A percentile compares a stretch with the other conserved stretches of the same genome.
Conservation (phyloP, 2,113 vertebrate genomes). For the Burhinus bistriatus region DNA sequence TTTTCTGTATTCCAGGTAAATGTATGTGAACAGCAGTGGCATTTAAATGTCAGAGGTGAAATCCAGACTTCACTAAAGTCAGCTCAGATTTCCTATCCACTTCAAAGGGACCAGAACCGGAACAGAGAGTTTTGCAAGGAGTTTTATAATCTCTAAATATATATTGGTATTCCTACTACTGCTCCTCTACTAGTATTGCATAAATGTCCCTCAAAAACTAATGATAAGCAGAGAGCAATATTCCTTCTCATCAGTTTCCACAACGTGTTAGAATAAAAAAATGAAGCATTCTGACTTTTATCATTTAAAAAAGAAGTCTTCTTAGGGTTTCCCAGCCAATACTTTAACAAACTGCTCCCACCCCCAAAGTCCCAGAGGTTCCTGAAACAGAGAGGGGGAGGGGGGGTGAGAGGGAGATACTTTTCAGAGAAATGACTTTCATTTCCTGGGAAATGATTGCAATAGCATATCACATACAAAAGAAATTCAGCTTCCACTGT, state of each 20-base stretch:
- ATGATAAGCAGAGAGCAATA: background rate
- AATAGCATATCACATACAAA: background rate
- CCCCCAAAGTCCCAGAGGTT: background rate
- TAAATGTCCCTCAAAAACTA: background rate
- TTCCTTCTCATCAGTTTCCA: background rate
- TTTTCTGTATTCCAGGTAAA: background rate
- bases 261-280: background rate
- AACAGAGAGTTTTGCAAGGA: background rate
- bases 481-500: background rate
- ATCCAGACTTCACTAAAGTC: background rate
- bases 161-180: background rate
- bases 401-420: background rate
- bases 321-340: background rate
- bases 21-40: background rate
- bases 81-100: background rate
- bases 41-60: conserved; percentile 52
- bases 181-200: background rate
- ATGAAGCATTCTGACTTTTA: background rate
- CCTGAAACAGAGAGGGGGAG: background rate
- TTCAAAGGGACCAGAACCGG: background rate
- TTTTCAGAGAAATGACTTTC: background rate
- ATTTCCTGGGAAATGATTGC: background rate
- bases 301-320: background rate
- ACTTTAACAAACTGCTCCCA: background rate
- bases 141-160: background rate